These are phyloP conservation scores for Acropora tenuis DNA, from an alignment of 64 coral and sea anemone species.

Conservation along the genomic window DNA sequence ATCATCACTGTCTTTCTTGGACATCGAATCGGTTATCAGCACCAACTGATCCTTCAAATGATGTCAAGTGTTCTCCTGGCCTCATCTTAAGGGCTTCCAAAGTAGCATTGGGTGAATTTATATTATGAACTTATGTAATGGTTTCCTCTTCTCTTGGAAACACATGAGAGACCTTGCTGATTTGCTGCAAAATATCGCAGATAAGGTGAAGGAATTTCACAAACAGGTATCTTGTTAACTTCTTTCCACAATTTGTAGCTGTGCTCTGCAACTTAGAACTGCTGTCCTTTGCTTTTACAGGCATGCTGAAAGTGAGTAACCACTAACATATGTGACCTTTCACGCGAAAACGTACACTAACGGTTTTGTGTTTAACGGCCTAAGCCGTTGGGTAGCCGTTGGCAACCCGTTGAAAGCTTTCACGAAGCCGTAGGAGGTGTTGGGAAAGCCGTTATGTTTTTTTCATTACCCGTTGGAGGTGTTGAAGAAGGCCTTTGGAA, in stretches of 20 bases:
- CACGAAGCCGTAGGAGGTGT: too few relatives aligned
- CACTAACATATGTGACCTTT: neutral
- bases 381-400: too few relatives aligned
- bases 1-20: constrained; percentile 34
- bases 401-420: too few relatives aligned
- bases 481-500: too few relatives aligned
- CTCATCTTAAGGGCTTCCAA: constrained; percentile 14
- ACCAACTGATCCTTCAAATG: constrained; percentile 47
- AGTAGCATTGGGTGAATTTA: constrained; percentile 50
- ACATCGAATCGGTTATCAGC: constrained; percentile 21
- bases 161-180: constrained; percentile 31
- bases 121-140: constrained; percentile 24
- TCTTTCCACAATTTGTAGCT: constrained; percentile 37
- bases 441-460: too few relatives aligned
- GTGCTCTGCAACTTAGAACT: constrained; percentile 41
- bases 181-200: constrained; percentile 22
- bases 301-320: constrained; percentile 63
- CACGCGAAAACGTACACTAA: too few relatives aligned
- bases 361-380: too few relatives aligned
- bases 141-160: constrained; percentile 48
- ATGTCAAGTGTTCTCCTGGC: constrained; percentile 20
- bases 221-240: constrained; percentile 56
- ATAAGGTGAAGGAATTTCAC: neutral
- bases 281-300: constrained; percentile 21
- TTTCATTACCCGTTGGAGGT: too few relatives aligned